Base-by-base conservation (phyloP, 2,888 invertebrate species). In the Brachyptera risi region DNA sequence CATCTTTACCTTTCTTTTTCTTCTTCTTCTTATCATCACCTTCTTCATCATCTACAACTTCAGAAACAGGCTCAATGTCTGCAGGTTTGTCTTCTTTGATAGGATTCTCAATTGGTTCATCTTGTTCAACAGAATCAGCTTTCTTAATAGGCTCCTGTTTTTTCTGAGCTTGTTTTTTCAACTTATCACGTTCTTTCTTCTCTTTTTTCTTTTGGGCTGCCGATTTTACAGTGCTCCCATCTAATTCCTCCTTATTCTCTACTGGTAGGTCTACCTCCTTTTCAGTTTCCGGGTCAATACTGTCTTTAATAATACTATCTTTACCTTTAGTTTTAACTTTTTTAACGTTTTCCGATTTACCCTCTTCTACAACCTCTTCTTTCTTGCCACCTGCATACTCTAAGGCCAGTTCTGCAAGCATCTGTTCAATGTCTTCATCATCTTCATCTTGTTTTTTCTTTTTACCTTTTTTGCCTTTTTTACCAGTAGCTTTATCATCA, bases 161-260 rank as follows among this genome's bases (percentile, higher is more conserved):
- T 70, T 86, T 86, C 38, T 85, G 82, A 62, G 87, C 87, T 68
- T 82, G 76, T 68, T 88, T 87, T 71, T 90, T 90, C 68, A 85
- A 83, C 68, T 85, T 86, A 70, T 88, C 88, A 15, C 89, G 81
- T 74, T 92, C 90, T 69, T 91, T 92, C 70, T 92, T 93, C 69
- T 92, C 92, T 70, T 92, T 92, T 71, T 91, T 92, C 76, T 93
- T 93, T 71, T 92, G 91, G 1, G 92, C 90, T 3, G 91, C 89
- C 13, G 88, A 84, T 76, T 92, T 91, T 13, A 90, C 80, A 1
- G 86, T 85, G 35, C 78, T 71, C 17, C 78, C 74, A 64, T 82
- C 83, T 66, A 80, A 80, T 63, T 80, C 81, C 66, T 81, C 80
- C 42, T 79, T 80, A n/a, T n/a, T n/a, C n/a, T n/a, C n/a, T n/a